These are phyloP conservation scores for Hipposideros armiger DNA, from an alignment of 2,113 vertebrate genomes.

Conservation along the genomic window DNA sequence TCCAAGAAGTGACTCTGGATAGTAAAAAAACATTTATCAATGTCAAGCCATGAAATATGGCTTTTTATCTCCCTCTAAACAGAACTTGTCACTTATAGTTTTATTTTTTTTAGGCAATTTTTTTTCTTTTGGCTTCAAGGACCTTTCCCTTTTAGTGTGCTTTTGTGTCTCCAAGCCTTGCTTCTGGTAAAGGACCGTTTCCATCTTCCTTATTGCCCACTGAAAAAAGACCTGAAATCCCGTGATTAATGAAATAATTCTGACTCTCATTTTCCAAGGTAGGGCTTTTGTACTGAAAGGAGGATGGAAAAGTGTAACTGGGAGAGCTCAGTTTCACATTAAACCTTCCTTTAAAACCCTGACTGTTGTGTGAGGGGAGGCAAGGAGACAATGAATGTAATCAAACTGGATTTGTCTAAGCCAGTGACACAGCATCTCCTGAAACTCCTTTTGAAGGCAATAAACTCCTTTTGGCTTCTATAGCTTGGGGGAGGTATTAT, in stretches of 20 bases:
- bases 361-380: background rate
- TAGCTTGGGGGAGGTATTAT: conserved; percentile 38
- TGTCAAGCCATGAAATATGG: background rate
- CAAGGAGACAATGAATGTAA: conserved; percentile 51
- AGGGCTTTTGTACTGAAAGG: conserved; percentile 47
- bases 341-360: conserved; percentile 28
- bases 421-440: conserved; percentile 25
- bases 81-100: conserved; percentile 39
- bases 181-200: conserved; percentile 28
- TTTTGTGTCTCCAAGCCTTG: conserved; percentile 22
- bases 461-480: conserved; percentile 50
- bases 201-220: background rate
- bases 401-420: conserved; percentile 63
- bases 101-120: conserved; percentile 25
- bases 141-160: background rate
- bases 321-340: conserved; percentile 47
- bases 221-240: conserved; percentile 57
- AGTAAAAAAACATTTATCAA: conserved; percentile 36
- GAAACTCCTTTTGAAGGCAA: conserved; percentile 64
- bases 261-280: conserved; percentile 36
- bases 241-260: conserved; percentile 26
- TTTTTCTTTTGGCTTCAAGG: background rate
- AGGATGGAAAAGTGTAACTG: conserved; percentile 35
- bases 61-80: background rate
- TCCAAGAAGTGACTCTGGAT: background rate